Evolutionary conservation across 1,140 invertebrate species (phyloP).

Genomic region (Zaprionus lachaisei): DNA sequence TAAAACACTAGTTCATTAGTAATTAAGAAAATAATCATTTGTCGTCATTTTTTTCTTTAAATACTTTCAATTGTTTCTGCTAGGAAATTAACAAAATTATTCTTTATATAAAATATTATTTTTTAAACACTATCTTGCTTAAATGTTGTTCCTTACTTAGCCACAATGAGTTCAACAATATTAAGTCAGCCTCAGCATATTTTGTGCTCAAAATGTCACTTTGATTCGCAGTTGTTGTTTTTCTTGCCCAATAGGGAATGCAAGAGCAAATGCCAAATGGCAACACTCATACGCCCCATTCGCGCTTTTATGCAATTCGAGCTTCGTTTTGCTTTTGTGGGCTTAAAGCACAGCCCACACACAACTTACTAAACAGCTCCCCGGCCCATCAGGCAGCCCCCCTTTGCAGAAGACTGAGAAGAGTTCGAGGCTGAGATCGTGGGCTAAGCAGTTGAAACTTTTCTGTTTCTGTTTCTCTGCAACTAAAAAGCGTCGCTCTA

Average conservation of each 20-base stretch:
- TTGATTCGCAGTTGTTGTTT: background rate
- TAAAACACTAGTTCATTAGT: too few relatives aligned
- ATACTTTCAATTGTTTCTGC: too few relatives aligned
- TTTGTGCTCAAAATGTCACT: conserved; percentile 7
- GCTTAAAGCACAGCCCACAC: background rate
- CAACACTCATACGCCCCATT: conserved; percentile 20
- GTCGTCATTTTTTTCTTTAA: too few relatives aligned
- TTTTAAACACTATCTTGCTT: too few relatives aligned
- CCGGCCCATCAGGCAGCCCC: background rate
- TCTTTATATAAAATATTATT: too few relatives aligned
- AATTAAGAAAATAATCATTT: too few relatives aligned
- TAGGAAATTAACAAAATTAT: too few relatives aligned
- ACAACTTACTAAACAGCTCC: background rate
- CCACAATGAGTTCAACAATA: background rate
- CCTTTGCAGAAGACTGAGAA: background rate
- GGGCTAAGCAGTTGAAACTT: conserved; percentile 8
- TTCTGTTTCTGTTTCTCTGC: background rate
- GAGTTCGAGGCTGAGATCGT: background rate
- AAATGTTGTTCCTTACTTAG: background rate
- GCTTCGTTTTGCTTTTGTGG: background rate
- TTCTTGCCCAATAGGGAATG: background rate
- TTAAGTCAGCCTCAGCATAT: conserved; percentile 8
- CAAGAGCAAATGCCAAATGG: background rate
- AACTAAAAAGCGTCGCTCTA: conserved; percentile 27
- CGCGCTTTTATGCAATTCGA: conserved; percentile 19